These are phyloP conservation scores for Orestias chungarensis DNA, from an alignment of 2,797 vertebrate species.

Conservation along the genomic window DNA sequence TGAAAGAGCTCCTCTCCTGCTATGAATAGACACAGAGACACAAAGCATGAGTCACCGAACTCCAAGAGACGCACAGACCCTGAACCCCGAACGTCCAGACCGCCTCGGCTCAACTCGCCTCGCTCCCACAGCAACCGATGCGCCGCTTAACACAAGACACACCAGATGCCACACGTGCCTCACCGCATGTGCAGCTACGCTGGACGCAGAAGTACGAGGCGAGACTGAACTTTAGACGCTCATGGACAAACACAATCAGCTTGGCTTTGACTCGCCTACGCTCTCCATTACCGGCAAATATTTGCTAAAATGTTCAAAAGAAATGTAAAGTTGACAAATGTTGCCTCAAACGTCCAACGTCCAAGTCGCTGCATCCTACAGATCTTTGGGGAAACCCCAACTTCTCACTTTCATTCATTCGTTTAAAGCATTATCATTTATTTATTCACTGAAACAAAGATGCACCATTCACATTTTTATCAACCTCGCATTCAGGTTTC, in stretches of 20 bases:
- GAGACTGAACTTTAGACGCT: not conserved
- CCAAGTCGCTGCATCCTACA: too few relatives aligned
- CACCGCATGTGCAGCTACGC: constrained; percentile 1
- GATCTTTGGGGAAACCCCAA: too few relatives aligned
- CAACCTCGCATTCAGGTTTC: too few relatives aligned
- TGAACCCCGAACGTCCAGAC: constrained; percentile 57
- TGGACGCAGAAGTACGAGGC: not conserved
- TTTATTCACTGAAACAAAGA: not conserved
- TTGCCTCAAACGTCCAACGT: not conserved
- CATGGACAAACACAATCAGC: not conserved
- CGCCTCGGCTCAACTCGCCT: constrained; percentile 39
- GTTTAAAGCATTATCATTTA: not conserved
- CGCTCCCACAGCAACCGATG: constrained; percentile 33
- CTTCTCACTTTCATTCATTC: not conserved
- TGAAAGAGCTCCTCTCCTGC: constrained; percentile 97
- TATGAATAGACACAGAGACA: constrained; percentile 85
- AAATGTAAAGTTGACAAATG: not conserved
- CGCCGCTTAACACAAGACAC: too few relatives aligned
- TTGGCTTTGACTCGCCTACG: not conserved
- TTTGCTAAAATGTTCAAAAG: not conserved
- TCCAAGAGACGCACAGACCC: constrained; percentile 59
- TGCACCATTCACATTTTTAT: not conserved
- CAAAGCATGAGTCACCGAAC: constrained; percentile 79
- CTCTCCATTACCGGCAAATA: not conserved
- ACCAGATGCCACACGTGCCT: constrained; percentile 27